Conservation (phyloP, 2,888 invertebrate genomes). For the Hofmannophila pseudospretella region DNA sequence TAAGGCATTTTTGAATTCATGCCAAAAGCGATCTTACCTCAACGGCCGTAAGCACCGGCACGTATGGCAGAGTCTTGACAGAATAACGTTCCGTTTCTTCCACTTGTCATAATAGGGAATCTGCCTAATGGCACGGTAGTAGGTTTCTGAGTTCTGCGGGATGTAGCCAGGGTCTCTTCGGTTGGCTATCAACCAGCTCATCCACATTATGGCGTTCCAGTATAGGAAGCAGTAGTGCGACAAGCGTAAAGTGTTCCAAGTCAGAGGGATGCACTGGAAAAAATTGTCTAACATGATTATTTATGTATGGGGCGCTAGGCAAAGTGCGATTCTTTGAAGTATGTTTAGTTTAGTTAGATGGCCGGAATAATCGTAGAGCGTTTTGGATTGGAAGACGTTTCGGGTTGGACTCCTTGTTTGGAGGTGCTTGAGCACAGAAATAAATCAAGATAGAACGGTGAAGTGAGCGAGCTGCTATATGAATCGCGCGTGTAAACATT, state of each 20-base stretch:
- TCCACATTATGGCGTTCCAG: slow-evolving; percentile 95
- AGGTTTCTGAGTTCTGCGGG: slow-evolving; percentile 92
- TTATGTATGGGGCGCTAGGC: too few species aligned
- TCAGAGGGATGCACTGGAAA: slow-evolving; percentile 88
- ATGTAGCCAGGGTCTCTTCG: slow-evolving; percentile 94
- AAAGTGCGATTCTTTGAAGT: too few species aligned
- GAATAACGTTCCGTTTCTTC: slow-evolving; percentile 89
- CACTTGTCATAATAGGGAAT: slow-evolving; percentile 95
- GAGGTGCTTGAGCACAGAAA: too few species aligned
- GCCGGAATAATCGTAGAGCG: too few species aligned
- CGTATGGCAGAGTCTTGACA: slow-evolving; percentile 92
- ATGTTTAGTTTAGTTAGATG: too few species aligned
- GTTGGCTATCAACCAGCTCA: slow-evolving; percentile 93
- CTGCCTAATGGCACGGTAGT: slow-evolving; percentile 93
- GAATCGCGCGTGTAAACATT: too few species aligned
- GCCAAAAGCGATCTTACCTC: slow-evolving; percentile 62
- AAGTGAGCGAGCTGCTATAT: too few species aligned
- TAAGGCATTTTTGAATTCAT: too few species aligned
- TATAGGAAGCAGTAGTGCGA: slow-evolving; percentile 94
- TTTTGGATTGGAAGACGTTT: too few species aligned
- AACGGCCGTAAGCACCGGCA: slow-evolving; percentile 92
- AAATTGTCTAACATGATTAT: too few species aligned
- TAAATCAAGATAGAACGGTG: too few species aligned
- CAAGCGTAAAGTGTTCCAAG: slow-evolving; percentile 91
- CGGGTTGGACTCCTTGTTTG: too few species aligned